phyloP scores from a whole-genome alignment of 2,797 vertebrate species.

The Pseudomugil gertrudae region DNA sequence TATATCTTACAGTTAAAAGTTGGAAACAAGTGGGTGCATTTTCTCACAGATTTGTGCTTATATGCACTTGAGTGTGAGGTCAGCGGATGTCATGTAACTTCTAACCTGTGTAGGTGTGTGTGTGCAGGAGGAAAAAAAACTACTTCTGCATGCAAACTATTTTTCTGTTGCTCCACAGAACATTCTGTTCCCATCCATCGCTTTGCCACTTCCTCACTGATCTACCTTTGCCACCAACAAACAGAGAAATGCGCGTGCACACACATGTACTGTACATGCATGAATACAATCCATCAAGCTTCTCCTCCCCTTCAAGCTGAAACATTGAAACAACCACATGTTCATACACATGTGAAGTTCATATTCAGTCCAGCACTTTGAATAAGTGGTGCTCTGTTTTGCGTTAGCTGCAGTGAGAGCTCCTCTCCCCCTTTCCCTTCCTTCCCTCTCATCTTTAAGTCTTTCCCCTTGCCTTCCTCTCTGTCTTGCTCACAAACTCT shows the following conservation, averaged over 20 bases:
- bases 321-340: conserved; percentile 56
- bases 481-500: conserved; percentile 24
- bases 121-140: conserved; percentile 3
- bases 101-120: conserved; percentile 5
- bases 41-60: conserved; percentile 23
- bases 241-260: not conserved
- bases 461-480: not conserved
- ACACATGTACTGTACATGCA: not conserved
- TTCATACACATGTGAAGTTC: conserved; percentile 43
- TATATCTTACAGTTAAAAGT: not conserved
- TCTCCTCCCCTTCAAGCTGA: conserved; percentile 21
- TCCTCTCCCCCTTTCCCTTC: conserved; percentile 37
- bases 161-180: conserved; percentile 49
- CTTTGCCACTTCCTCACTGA: conserved; percentile 63
- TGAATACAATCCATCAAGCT: conserved; percentile 24
- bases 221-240: conserved; percentile 39
- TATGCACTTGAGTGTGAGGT: conserved; percentile 12
- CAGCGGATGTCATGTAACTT: conserved; percentile 33
- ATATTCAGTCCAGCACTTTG: conserved; percentile 30
- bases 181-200: conserved; percentile 73
- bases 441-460: conserved; percentile 7
- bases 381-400: conserved; percentile 61
- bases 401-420: conserved; percentile 62
- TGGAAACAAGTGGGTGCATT: conserved; percentile 7
- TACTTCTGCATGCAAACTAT: conserved; percentile 24